These are phyloP conservation scores for Eustalomyia histrio DNA, from an alignment of 2,888 invertebrate genomes.

Conservation along the genomic window DNA sequence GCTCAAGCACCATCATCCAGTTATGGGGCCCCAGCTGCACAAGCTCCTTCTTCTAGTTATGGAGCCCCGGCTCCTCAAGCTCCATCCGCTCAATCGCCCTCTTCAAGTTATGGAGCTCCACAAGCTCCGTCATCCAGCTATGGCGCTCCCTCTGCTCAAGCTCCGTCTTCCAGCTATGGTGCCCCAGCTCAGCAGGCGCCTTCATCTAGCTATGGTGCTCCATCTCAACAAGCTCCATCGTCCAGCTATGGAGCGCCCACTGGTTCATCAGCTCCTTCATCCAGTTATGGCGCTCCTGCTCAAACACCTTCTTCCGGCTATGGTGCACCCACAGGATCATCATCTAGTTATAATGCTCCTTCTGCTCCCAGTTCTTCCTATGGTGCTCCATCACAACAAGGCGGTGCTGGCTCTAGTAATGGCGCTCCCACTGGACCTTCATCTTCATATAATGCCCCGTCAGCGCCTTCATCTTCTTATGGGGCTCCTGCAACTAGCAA, in stretches of 20 bases:
- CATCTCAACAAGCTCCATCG: conserved; percentile 64
- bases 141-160: conserved; percentile 56
- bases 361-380: conserved; percentile 80
- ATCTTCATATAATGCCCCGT: conserved; percentile 72
- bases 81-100: conserved; percentile 66
- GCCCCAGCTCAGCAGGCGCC: conserved; percentile 59
- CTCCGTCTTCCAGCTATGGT: conserved; percentile 69
- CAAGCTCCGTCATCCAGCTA: conserved; percentile 73
- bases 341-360: conserved; percentile 67
- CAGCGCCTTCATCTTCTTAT: conserved; percentile 71
- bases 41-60: conserved; percentile 69
- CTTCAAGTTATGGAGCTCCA: conserved; percentile 72
- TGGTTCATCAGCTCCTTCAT: conserved; percentile 67
- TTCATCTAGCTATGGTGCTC: conserved; percentile 69
- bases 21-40: conserved; percentile 68
- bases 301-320: conserved; percentile 70
- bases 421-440: conserved; percentile 74
- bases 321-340: conserved; percentile 69
- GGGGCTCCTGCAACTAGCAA: conserved; percentile 70
- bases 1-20: conserved; percentile 38
- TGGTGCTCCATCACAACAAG: conserved; percentile 74
- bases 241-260: conserved; percentile 79
- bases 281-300: conserved; percentile 57
- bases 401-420: conserved; percentile 78
- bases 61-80: conserved; percentile 56